Conservation (phyloP, 2,888 invertebrate genomes). For the Neoscelio sp. region DNA sequence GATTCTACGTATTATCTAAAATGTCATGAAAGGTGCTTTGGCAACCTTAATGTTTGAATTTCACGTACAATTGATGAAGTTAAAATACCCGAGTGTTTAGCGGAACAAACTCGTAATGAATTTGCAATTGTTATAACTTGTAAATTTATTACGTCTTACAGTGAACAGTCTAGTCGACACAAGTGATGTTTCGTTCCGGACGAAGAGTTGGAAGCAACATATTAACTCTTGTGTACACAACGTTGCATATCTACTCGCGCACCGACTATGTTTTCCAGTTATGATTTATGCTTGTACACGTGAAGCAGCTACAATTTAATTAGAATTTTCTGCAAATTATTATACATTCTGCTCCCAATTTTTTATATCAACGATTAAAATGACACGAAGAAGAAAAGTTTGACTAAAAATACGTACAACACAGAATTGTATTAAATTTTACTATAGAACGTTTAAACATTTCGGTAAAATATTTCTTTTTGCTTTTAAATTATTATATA, state of each 20-base stretch:
- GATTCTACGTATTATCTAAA: slow-evolving; percentile 1
- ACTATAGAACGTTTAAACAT: no score
- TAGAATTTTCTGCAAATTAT: neutral
- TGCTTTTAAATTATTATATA: no score
- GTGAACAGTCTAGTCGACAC: neutral
- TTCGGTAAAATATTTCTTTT: no score
- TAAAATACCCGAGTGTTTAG: slow-evolving; percentile 4
- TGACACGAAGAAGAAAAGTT: no score
- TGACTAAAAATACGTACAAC: no score
- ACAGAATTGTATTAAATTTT: no score
- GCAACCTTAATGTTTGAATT: slow-evolving; percentile 6
- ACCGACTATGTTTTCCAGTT: neutral
- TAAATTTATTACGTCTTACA: neutral
- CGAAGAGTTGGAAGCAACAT: slow-evolving; percentile 1
- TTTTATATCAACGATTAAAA: no score
- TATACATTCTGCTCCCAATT: no score
- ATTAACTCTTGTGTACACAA: neutral
- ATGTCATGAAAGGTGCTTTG: neutral
- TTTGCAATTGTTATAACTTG: slow-evolving; percentile 1
- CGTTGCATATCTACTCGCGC: neutral
- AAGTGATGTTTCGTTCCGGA: slow-evolving; percentile 12
- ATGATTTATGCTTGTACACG: neutral
- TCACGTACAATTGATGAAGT: slow-evolving; percentile 1
- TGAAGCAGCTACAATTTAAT: neutral
- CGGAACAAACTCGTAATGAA: slow-evolving; percentile 1